Conservation (phyloP, 2,888 invertebrate species). For the Brachycybe producta region DNA sequence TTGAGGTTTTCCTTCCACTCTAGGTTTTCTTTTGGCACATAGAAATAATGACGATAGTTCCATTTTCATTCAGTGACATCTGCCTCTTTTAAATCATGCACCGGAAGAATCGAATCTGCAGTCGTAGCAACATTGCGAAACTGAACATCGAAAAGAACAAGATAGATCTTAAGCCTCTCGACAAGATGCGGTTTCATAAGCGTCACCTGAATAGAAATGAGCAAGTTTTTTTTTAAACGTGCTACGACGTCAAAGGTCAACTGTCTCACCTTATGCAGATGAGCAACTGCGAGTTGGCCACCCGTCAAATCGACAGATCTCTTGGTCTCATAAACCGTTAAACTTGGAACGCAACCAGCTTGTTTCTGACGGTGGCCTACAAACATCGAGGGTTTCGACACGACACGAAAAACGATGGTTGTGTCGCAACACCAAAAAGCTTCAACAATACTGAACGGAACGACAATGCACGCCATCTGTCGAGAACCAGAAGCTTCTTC, state of each 20-base stretch:
- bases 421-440: slow-evolving; percentile 14
- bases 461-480: slow-evolving; percentile 15
- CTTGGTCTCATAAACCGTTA: slow-evolving; percentile 11
- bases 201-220: slow-evolving; percentile 8
- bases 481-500: neutral
- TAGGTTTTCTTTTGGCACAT: too few relatives aligned
- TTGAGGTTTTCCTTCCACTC: too few relatives aligned
- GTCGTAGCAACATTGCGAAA: slow-evolving; percentile 12
- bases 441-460: slow-evolving; percentile 16
- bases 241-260: too few relatives aligned
- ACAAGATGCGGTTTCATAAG: slow-evolving; percentile 11
- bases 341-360: slow-evolving; percentile 12
- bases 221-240: too few relatives aligned
- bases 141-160: slow-evolving; percentile 12
- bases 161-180: slow-evolving; percentile 17
- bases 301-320: slow-evolving; percentile 12
- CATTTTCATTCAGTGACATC: neutral
- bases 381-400: slow-evolving; percentile 16
- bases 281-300: slow-evolving; percentile 2
- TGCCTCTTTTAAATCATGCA: too few relatives aligned
- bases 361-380: slow-evolving; percentile 12
- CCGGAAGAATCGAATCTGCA: neutral
- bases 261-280: slow-evolving; percentile 12
- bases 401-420: slow-evolving; percentile 11
- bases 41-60: too few relatives aligned